Percentiles rank a stretch among this genome's conserved stretches.
Conservation (phyloP, 2,797 vertebrate species). For the Centroberyx gerrardi region DNA sequence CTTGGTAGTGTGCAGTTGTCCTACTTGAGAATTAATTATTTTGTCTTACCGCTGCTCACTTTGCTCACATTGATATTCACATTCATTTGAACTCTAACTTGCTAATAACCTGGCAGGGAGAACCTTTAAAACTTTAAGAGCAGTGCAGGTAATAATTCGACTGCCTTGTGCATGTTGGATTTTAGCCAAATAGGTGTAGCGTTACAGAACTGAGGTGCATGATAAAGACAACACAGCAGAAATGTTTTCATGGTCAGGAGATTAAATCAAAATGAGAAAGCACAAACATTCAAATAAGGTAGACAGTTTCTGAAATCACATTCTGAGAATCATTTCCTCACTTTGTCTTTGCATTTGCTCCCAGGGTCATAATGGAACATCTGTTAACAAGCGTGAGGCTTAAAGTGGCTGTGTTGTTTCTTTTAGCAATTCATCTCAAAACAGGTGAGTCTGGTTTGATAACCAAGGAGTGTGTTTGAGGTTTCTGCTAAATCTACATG, state of each 20-base stretch:
- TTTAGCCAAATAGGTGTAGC: constrained; percentile 2
- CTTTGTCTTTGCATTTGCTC: constrained; percentile 15
- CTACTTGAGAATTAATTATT: background rate
- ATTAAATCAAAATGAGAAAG: constrained; percentile 13
- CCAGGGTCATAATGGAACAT: constrained; percentile 68
- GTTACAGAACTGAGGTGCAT: background rate
- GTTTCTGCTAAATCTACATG: no score
- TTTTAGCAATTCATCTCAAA: constrained; percentile 57
- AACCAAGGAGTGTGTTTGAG: no score
- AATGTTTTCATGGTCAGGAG: background rate
- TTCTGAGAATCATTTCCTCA: constrained; percentile 1
- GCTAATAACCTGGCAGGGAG: background rate
- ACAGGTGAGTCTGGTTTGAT: constrained; percentile 78
- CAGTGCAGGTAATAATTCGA: background rate
- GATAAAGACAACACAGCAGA: background rate
- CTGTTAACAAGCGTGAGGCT: constrained; percentile 31
- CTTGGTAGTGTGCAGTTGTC: background rate
- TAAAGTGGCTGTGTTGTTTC: constrained; percentile 59
- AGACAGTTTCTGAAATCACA: background rate
- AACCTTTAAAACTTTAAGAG: background rate
- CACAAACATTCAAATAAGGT: background rate
- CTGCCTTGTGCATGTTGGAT: background rate
- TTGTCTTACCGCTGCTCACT: constrained; percentile 9
- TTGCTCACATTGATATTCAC: constrained; percentile 17
- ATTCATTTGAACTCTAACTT: constrained; percentile 1